Base-by-base conservation (phyloP, 1,140 invertebrate genomes). In the Paramacrobiotus metropolitanus region DNA sequence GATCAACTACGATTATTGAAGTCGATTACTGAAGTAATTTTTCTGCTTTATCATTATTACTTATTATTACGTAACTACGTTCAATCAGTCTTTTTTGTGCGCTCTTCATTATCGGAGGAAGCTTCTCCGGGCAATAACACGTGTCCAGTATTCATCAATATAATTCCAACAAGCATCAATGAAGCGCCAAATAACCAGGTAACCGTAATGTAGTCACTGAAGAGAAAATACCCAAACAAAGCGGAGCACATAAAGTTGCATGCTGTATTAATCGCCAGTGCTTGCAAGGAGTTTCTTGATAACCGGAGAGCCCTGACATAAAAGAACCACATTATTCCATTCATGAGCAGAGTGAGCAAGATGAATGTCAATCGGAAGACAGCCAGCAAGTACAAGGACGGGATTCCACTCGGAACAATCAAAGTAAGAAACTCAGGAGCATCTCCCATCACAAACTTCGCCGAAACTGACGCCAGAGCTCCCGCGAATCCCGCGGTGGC, bases 221-320 rank as follows among this genome's bases (percentile, higher is more conserved):
- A 55, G 48, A 55, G 24, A 24, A 55, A 24, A 4, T 20, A 55
- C 15, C 48, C 48, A 28, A 55, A 55, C 15, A 55, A 15, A 15
- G 48, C 48, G 48, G 48, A 55, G 28, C 48, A 20, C 15, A 55
- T 28, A 24, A 55, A 55, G 24, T 55, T 55, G 24, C 48, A 55
- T 15, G 48, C 48, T 24, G 48, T 55, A 24, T 55, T 55, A 28
- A 55, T 55, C 15, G 48, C 48, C 48, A 55, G 48, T 9, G 48
- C 48, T 24, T 40, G 34, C 34, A 40, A 40, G 9, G 34, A 15
- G 28, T 55, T 55, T 20, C 48, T 24, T 9, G 48, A 55, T 4
- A 55, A 4, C 15, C 48, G 48, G 4, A 55, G 48, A 15, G 48
- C 48, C 28, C 24, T 55, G 15, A 24, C 28, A 24, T 55, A 55